A percentile compares a stretch with the other conserved stretches of the same genome.
These are phyloP conservation scores for Castor canadensis DNA, from an alignment of 2,113 vertebrate species.

Conservation along the genomic window DNA sequence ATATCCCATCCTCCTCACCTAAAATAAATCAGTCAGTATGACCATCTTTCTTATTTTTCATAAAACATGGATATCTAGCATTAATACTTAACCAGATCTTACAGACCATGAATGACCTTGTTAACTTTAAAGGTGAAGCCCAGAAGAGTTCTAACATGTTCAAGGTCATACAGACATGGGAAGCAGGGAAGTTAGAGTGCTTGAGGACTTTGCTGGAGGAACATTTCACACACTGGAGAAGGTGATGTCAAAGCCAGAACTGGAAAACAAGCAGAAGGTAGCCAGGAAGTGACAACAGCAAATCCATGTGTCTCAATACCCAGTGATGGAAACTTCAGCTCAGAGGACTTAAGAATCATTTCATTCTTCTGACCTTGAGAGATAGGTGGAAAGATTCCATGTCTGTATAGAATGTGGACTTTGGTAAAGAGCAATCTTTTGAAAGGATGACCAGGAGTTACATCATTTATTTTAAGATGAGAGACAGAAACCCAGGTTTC, in stretches of 20 bases:
- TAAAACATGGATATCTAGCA: background rate
- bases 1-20: background rate
- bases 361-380: background rate
- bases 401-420: background rate
- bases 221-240: background rate
- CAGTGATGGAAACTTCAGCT: background rate
- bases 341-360: background rate
- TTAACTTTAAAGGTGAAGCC: background rate
- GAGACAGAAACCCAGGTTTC: background rate
- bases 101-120: background rate
- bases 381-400: background rate
- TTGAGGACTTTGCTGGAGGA: no score
- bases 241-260: background rate
- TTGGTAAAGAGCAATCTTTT: background rate
- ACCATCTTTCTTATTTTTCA: background rate
- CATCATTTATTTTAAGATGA: background rate
- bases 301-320: background rate
- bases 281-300: background rate
- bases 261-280: background rate
- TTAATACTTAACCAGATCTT: background rate
- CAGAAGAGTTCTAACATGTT: background rate
- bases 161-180: background rate
- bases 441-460: background rate
- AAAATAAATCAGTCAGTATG: background rate
- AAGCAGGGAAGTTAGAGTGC: no score